Percentiles rank a stretch among this genome's conserved stretches.
Evolutionary conservation across 92 coral and sea anemone genomes (phyloP).

Genomic region (Zoanthus sansibaricus): DNA sequence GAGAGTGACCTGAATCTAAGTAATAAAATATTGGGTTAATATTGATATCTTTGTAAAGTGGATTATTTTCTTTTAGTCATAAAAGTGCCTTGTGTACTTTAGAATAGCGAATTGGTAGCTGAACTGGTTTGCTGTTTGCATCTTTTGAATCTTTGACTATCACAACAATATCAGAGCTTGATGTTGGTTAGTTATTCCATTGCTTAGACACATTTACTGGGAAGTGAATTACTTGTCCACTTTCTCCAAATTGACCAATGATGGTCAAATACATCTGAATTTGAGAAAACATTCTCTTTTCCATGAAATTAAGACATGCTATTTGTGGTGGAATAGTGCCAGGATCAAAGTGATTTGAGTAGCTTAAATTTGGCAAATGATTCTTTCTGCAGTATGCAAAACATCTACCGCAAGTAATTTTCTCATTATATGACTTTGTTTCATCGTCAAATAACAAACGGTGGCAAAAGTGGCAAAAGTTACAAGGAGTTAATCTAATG

Average conservation of each 20-base stretch:
- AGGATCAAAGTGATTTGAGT: constrained; percentile 36
- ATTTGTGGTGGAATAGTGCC: constrained; percentile 32
- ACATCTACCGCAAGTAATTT: no score
- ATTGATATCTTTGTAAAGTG: neutral
- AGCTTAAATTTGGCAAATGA: neutral
- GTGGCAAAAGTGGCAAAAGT: no score
- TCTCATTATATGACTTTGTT: no score
- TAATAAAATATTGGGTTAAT: neutral
- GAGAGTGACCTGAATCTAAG: neutral
- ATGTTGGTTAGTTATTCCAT: constrained; percentile 48
- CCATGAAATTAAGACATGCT: constrained; percentile 27
- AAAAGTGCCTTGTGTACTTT: constrained; percentile 51
- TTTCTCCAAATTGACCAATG: constrained; percentile 61
- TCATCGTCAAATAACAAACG: no score
- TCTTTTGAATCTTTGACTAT: constrained; percentile 25
- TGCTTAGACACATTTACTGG: constrained; percentile 47
- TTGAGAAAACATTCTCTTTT: constrained; percentile 22
- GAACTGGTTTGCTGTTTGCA: constrained; percentile 1
- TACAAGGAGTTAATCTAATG: no score
- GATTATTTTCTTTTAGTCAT: constrained; percentile 56
- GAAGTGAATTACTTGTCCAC: constrained; percentile 63
- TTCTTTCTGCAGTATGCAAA: constrained; percentile 3
- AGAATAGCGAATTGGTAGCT: constrained; percentile 40
- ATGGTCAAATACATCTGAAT: constrained; percentile 24
- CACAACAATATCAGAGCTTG: constrained; percentile 33